These are phyloP conservation scores for Cephus spinipes DNA, from an alignment of 2,888 invertebrate species.

Conservation along the genomic window DNA sequence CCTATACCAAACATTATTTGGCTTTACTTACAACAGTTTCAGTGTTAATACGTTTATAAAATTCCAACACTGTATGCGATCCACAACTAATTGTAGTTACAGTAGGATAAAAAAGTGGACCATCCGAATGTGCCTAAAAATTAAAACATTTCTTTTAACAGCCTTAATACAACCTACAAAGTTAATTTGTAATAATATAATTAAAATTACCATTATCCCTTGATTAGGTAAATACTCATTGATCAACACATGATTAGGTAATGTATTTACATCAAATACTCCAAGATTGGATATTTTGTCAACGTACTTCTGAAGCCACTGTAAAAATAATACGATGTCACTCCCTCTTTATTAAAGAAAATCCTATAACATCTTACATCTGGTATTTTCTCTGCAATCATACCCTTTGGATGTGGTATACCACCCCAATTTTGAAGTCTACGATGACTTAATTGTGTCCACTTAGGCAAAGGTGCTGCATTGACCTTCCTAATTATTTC, in stretches of 20 bases:
- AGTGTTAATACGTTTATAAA: constrained; percentile 71
- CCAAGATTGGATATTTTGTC: constrained; percentile 77
- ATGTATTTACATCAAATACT: constrained; percentile 76
- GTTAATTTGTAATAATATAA: not conserved
- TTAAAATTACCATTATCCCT: constrained; percentile 84
- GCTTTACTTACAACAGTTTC: constrained; percentile 60
- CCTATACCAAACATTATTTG: constrained; percentile 9
- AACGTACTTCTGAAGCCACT: constrained; percentile 83
- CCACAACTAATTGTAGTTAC: constrained; percentile 94
- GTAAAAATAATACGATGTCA: constrained; percentile 29
- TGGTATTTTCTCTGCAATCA: constrained; percentile 92
- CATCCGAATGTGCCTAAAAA: constrained; percentile 89
- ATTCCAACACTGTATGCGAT: constrained; percentile 90
- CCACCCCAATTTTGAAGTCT: constrained; percentile 99
- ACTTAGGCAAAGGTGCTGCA: constrained; percentile 89
- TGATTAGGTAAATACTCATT: constrained; percentile 95
- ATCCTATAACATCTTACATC: constrained; percentile 48
- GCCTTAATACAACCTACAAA: not conserved
- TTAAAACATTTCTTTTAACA: constrained; percentile 11
- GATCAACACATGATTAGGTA: constrained; percentile 92
- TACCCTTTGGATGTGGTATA: constrained; percentile 90
- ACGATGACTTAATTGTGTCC: constrained; percentile 92
- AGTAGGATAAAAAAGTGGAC: constrained; percentile 91
- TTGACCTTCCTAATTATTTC: constrained; percentile 80
- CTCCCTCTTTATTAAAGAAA: not conserved